phyloP scores from a whole-genome alignment of 2,113 vertebrate genomes.

The Carassius auratus region DNA sequence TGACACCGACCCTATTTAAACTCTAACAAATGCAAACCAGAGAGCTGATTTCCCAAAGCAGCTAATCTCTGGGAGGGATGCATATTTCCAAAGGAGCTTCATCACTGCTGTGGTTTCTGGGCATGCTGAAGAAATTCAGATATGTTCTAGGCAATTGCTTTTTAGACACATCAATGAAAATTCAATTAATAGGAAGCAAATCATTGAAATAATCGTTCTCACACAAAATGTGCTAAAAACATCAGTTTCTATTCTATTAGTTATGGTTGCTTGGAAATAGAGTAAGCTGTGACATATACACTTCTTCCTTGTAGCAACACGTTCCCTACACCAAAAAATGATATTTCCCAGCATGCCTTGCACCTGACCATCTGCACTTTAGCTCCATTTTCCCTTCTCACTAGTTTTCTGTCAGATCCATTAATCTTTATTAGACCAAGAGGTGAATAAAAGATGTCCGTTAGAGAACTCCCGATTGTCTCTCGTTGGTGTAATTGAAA shows the following conservation, averaged over 20 bases:
- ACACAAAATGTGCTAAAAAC: not conserved
- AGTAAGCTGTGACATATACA: not conserved
- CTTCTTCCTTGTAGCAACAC: not conserved
- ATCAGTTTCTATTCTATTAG: conserved; percentile 6
- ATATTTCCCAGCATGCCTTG: not conserved
- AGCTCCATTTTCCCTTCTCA: not conserved
- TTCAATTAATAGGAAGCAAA: conserved; percentile 12
- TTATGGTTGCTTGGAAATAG: not conserved
- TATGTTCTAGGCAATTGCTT: conserved; percentile 2
- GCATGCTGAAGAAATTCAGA: not conserved
- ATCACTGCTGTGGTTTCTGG: conserved; percentile 4
- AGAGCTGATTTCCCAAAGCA: conserved; percentile 20
- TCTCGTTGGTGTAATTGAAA: conserved; percentile 3
- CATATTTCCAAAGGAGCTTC: not conserved
- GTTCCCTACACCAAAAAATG: not conserved
- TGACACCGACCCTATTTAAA: not conserved
- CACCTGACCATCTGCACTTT: not conserved
- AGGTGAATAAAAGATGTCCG: not conserved
- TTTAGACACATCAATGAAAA: conserved; percentile 9
- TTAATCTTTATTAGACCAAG: not conserved
- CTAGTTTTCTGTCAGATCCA: not conserved
- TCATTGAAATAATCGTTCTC: not conserved
- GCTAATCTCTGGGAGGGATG: not conserved
- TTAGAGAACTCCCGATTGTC: not conserved
- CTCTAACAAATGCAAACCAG: not conserved